Percentiles rank a stretch among this genome's conserved stretches.
These are phyloP conservation scores for Phoxinus dragarum DNA, from an alignment of 2,797 vertebrate species.

Conservation along the genomic window DNA sequence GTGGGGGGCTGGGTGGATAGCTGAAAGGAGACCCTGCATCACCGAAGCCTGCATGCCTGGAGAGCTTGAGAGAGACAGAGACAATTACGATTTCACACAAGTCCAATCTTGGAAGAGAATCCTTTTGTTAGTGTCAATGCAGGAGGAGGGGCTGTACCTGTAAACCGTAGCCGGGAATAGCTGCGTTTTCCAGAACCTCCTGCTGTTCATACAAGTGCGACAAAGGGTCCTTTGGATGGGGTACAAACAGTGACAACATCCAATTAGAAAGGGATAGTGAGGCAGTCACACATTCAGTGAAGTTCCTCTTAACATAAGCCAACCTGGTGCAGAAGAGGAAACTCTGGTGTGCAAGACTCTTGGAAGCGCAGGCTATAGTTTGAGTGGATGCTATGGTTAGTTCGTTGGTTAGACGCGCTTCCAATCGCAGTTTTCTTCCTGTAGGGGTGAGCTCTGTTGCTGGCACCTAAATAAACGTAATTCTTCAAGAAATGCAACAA, in stretches of 20 bases:
- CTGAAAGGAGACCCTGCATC: constrained; percentile 72
- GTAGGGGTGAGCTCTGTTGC: constrained; percentile 80
- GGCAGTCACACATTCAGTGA: not conserved
- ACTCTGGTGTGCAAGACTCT: constrained; percentile 82
- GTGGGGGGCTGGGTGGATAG: constrained; percentile 75
- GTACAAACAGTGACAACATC: not conserved
- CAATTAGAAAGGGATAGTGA: not conserved
- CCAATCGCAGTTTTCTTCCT: constrained; percentile 80
- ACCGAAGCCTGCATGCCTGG: constrained; percentile 62
- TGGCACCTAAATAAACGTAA: constrained; percentile 63
- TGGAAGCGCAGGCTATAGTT: constrained; percentile 79
- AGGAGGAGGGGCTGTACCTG: constrained; percentile 68
- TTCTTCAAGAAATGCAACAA: not conserved
- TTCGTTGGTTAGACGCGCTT: constrained; percentile 75
- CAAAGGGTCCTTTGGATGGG: constrained; percentile 69
- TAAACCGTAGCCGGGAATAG: constrained; percentile 72
- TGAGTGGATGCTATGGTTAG: constrained; percentile 69
- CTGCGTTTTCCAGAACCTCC: constrained; percentile 71
- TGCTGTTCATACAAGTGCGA: constrained; percentile 78
- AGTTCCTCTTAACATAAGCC: not conserved
- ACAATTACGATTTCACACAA: not conserved
- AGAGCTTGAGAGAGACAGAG: constrained; percentile 54
- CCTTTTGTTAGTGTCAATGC: not conserved
- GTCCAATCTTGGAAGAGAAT: not conserved
- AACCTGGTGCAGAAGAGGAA: constrained; percentile 79